Evolutionary conservation across 2,888 invertebrate species (phyloP).

Genomic region (Keiferia lycopersicella): DNA sequence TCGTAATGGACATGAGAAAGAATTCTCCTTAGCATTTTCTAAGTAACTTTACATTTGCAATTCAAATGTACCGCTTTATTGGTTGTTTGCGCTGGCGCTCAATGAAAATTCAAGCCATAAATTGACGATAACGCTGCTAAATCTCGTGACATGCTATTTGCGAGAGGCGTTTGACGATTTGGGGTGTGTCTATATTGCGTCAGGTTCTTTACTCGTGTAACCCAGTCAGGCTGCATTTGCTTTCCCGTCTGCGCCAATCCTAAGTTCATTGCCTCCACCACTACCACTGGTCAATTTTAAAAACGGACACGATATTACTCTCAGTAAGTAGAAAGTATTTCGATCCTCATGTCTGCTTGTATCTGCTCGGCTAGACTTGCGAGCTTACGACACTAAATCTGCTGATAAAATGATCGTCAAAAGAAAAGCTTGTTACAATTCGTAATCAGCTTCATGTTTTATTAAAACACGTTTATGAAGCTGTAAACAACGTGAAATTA

Average conservation of each 20-base stretch:
- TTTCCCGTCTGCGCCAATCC: conserved; percentile 65
- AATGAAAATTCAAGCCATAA: conserved; percentile 56
- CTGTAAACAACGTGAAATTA: not conserved
- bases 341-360: conserved; percentile 62
- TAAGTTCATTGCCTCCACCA: conserved; percentile 61
- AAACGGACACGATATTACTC: conserved; percentile 65
- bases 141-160: conserved; percentile 48
- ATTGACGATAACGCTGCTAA: conserved; percentile 49
- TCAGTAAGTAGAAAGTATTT: conserved; percentile 71
- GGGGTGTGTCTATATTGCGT: conserved; percentile 46
- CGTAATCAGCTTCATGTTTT: conserved; percentile 2
- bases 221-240: conserved; percentile 69
- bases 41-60: conserved; percentile 46
- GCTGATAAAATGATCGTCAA: not conserved
- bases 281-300: conserved; percentile 54
- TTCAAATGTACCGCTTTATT: conserved; percentile 56
- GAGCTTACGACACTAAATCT: conserved; percentile 27
- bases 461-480: conserved; percentile 10
- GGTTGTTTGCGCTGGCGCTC: conserved; percentile 46
- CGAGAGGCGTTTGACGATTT: conserved; percentile 45
- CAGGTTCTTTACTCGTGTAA: conserved; percentile 53
- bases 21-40: conserved; percentile 41
- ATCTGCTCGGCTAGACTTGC: conserved; percentile 37
- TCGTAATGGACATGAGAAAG: conserved; percentile 59
- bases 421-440: not conserved